phyloP scores from a whole-genome alignment of 92 coral and sea anemone genomes.

The Epizoanthus ramosus region DNA sequence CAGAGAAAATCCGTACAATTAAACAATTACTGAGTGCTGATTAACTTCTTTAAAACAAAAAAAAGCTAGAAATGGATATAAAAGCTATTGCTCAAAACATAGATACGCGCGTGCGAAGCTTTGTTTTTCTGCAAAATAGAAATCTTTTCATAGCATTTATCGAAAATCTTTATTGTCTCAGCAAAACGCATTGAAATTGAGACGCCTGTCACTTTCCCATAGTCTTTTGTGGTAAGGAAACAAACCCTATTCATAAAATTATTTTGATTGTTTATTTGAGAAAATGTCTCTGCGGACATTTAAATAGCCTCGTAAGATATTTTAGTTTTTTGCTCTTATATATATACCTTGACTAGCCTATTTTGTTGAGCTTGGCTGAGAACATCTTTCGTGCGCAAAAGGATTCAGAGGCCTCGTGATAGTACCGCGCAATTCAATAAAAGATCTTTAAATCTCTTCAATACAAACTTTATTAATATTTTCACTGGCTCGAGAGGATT shows the following conservation, averaged over 20 bases:
- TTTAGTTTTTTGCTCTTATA: background rate
- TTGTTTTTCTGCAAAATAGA: slow-evolving; percentile 8
- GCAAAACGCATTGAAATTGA: slow-evolving; percentile 15
- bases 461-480: background rate
- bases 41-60: slow-evolving; percentile 7
- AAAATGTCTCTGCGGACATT: background rate
- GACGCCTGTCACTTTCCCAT: slow-evolving; percentile 39
- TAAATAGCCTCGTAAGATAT: background rate
- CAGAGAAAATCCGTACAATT: background rate
- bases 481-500: no score
- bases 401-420: no score
- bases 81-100: slow-evolving; percentile 5
- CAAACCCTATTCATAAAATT: slow-evolving; percentile 7
- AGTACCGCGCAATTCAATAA: background rate
- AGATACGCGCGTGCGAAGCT: background rate
- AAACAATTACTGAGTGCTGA: slow-evolving; percentile 19
- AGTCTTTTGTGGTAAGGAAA: slow-evolving; percentile 20
- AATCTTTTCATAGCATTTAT: background rate
- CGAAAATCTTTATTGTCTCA: slow-evolving; percentile 9
- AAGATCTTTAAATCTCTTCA: background rate
- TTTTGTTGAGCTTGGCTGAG: background rate
- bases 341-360: no score
- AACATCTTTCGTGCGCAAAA: background rate
- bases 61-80: background rate
- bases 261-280: slow-evolving; percentile 1